Percentiles rank a stretch among this genome's conserved stretches.
These are phyloP conservation scores for Polymixis lichenea DNA, from an alignment of 2,888 invertebrate genomes.

Conservation along the genomic window DNA sequence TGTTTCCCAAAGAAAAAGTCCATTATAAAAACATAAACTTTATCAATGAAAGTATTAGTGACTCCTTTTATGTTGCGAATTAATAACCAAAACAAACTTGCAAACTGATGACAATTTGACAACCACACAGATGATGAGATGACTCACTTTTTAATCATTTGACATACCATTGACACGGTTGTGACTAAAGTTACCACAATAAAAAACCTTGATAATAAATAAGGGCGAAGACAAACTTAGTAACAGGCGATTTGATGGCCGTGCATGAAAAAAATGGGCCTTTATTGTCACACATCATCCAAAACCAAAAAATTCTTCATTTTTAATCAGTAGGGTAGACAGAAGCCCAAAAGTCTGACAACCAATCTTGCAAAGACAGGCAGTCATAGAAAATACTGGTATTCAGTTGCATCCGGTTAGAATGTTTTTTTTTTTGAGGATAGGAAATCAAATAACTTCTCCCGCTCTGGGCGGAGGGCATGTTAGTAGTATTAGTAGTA, in stretches of 20 bases:
- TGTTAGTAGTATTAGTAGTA: no score
- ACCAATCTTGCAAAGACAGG: background rate
- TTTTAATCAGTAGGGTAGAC: no score
- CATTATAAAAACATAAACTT: conserved; percentile 71
- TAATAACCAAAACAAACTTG: conserved; percentile 52
- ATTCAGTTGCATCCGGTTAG: background rate
- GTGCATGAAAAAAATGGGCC: background rate
- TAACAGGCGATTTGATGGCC: conserved; percentile 1
- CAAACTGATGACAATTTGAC: conserved; percentile 37
- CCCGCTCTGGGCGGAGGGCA: no score
- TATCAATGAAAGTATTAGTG: background rate
- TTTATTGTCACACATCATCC: no score
- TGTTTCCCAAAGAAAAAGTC: conserved; percentile 92
- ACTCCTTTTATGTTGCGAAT: conserved; percentile 22
- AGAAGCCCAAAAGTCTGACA: background rate
- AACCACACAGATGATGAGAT: conserved; percentile 49
- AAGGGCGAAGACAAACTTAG: background rate
- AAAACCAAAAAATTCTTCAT: no score
- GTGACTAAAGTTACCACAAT: conserved; percentile 19
- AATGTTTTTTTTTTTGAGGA: background rate
- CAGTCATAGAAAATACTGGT: background rate
- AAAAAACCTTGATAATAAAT: background rate
- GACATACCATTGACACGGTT: conserved; percentile 17
- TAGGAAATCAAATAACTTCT: no score
- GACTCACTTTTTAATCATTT: conserved; percentile 40